These are phyloP conservation scores for Papilio protenor DNA, from an alignment of 2,888 invertebrate genomes.

Conservation along the genomic window DNA sequence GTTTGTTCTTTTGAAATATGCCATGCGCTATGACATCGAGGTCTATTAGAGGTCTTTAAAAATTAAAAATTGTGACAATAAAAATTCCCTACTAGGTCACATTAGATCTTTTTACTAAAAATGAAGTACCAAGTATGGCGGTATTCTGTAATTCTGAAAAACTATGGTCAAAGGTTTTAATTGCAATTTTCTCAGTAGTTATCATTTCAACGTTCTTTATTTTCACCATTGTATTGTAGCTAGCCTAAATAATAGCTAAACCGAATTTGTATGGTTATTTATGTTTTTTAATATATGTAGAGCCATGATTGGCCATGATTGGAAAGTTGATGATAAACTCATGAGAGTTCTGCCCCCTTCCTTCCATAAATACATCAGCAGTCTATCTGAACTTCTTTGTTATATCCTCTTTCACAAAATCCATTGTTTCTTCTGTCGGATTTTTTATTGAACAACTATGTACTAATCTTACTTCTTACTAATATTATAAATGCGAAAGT, in stretches of 20 bases:
- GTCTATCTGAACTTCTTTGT: too few species aligned
- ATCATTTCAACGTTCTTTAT: background rate
- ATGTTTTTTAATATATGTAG: too few species aligned
- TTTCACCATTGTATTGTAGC: background rate
- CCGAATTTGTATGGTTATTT: background rate
- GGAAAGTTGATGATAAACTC: too few species aligned
- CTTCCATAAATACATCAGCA: too few species aligned
- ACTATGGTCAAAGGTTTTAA: background rate
- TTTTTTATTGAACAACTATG: background rate
- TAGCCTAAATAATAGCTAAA: background rate
- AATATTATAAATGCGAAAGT: too few species aligned
- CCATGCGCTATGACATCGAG: conserved; percentile 1
- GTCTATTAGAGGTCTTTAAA: background rate
- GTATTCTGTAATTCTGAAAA: background rate
- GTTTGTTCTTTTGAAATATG: background rate
- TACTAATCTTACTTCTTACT: too few species aligned
- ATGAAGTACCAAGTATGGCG: background rate
- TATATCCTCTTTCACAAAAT: too few species aligned
- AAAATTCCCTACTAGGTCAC: background rate
- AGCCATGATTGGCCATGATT: too few species aligned
- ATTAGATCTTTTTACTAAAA: background rate
- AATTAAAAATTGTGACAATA: background rate
- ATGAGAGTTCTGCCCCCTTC: too few species aligned
- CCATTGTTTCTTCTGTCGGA: too few species aligned
- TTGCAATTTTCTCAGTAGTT: background rate